phyloP scores from a whole-genome alignment of 2,113 vertebrate genomes.

The Vidua macroura region DNA sequence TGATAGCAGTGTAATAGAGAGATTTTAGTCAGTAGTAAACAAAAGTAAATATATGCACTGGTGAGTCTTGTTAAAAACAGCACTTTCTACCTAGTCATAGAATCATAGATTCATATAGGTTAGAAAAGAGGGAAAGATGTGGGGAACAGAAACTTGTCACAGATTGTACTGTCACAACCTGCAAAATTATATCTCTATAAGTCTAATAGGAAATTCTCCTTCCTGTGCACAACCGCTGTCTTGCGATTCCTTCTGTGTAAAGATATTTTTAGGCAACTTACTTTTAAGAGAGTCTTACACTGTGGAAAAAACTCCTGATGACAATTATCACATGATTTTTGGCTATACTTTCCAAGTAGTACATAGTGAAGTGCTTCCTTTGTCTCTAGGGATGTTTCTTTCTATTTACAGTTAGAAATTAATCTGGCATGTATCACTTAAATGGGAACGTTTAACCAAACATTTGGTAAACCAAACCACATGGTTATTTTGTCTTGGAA shows the following conservation, averaged over 20 bases:
- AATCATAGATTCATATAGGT: neutral
- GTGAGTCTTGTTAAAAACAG: neutral
- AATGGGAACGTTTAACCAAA: neutral
- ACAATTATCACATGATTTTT: neutral
- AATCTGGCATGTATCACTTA: neutral
- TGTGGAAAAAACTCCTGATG: neutral
- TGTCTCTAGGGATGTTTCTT: neutral
- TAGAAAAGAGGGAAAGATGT: neutral
- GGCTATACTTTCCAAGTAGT: neutral
- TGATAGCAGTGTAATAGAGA: neutral
- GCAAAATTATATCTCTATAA: neutral
- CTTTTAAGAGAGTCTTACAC: neutral
- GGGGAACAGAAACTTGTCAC: neutral
- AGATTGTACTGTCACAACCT: neutral
- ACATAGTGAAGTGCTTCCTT: neutral
- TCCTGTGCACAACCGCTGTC: neutral
- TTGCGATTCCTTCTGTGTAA: neutral
- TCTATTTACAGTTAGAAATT: neutral
- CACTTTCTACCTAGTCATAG: neutral
- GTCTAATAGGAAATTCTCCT: neutral
- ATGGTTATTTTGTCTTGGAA: neutral
- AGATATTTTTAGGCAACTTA: neutral
- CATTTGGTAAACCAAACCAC: too few relatives aligned
- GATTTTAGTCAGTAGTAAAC: neutral
- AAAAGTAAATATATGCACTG: neutral